Percentiles rank a stretch among this genome's conserved stretches.
Conservation (phyloP, 2,797 vertebrate genomes). For the Odontamblyopus lacepedii region DNA sequence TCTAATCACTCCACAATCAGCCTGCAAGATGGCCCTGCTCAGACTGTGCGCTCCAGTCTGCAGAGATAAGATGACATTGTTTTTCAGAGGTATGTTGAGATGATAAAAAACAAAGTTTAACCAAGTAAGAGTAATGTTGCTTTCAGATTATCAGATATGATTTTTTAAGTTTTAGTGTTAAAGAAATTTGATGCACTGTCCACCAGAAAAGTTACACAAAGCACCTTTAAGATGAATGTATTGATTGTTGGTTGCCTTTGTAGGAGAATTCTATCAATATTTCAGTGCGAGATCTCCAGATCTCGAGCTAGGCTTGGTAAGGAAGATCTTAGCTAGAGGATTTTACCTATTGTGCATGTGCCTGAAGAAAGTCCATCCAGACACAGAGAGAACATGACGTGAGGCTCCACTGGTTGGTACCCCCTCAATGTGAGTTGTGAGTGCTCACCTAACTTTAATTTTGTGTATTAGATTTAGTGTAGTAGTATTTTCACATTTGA, state of each 20-base stretch:
- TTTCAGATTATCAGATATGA: no score
- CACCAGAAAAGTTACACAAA: no score
- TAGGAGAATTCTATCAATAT: no score
- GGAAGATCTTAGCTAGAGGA: background rate
- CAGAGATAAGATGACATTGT: background rate
- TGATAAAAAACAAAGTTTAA: no score
- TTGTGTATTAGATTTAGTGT: no score
- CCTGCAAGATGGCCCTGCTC: background rate
- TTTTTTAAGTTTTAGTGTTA: no score
- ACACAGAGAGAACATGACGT: background rate
- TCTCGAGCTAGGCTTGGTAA: background rate
- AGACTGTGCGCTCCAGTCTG: background rate
- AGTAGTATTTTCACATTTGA: background rate
- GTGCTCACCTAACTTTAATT: background rate
- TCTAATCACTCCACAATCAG: conserved; percentile 6
- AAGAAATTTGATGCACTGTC: no score
- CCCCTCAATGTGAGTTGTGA: background rate
- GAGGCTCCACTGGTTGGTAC: no score
- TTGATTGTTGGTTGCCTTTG: no score
- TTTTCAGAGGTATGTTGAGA: background rate
- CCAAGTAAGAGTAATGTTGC: no score
- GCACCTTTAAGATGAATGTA: no score
- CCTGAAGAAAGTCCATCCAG: background rate
- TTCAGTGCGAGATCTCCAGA: background rate
- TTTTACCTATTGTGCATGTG: background rate